Evolutionary conservation across 53 echinoderm and acorn worm genomes (phyloP).

Genomic region (Hippasteria phrygiana): DNA sequence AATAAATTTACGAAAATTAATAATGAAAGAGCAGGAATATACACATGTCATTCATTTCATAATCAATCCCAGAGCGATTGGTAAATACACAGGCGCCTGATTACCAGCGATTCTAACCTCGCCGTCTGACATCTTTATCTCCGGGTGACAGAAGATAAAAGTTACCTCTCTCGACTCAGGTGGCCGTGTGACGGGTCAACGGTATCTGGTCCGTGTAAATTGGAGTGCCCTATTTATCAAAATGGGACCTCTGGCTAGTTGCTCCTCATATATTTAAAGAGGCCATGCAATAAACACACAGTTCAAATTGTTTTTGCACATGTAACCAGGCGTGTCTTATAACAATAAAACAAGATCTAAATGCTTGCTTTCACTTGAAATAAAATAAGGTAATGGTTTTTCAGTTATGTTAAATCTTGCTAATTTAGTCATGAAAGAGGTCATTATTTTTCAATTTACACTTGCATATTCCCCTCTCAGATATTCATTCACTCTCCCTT

Average conservation of each 20-base stretch:
- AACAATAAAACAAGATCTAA: too few relatives aligned
- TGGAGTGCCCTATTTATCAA: constrained; percentile 25
- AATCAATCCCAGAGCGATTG: background rate
- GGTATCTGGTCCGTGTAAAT: constrained; percentile 11
- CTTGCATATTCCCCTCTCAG: too few relatives aligned
- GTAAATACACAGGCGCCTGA: constrained; percentile 12
- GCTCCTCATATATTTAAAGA: too few relatives aligned
- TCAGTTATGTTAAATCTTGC: too few relatives aligned
- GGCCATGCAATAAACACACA: too few relatives aligned
- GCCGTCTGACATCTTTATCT: background rate
- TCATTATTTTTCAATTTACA: too few relatives aligned
- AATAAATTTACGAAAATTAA: background rate
- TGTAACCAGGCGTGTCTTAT: too few relatives aligned
- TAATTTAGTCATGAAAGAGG: too few relatives aligned
- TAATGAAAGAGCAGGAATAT: background rate
- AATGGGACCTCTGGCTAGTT: background rate
- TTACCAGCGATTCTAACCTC: constrained; percentile 6
- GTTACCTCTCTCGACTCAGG: background rate
- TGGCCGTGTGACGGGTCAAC: background rate
- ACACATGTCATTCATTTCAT: background rate
- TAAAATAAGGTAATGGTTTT: too few relatives aligned
- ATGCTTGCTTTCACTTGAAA: too few relatives aligned
- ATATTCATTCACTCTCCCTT: too few relatives aligned
- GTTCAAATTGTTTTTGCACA: too few relatives aligned
- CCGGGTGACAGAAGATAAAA: background rate